A percentile compares a stretch with the other conserved stretches of the same genome.
phyloP scores from a whole-genome alignment of 1,140 invertebrate species.

The Caenorhabditis elegans region DNA sequence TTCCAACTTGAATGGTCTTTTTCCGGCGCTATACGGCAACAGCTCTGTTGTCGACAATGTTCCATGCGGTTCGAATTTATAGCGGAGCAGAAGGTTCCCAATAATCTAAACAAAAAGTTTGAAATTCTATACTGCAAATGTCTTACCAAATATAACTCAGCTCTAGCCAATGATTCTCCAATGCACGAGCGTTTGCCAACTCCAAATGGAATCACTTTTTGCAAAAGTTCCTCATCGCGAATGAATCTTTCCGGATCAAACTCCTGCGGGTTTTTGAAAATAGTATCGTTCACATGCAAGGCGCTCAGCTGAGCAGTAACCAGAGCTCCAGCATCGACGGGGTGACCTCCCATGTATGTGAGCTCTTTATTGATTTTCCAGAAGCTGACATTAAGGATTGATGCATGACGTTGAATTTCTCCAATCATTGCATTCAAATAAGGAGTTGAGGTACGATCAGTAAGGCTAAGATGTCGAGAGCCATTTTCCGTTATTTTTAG shows the following conservation, averaged over 20 bases:
- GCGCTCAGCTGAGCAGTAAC: too few relatives aligned
- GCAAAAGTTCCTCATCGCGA: neutral
- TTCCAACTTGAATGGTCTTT: neutral
- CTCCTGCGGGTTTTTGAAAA: neutral
- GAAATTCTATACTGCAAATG: too few relatives aligned
- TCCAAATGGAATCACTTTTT: constrained; percentile 45
- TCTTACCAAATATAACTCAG: neutral
- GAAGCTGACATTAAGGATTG: constrained; percentile 42
- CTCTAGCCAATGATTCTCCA: constrained; percentile 31
- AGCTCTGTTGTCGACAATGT: neutral
- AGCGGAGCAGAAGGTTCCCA: neutral
- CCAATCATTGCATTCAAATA: constrained; percentile 28
- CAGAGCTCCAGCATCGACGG: too few relatives aligned
- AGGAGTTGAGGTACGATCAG: neutral
- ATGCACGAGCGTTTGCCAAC: constrained; percentile 41
- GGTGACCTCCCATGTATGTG: neutral
- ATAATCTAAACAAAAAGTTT: too few relatives aligned
- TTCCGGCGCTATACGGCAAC: neutral
- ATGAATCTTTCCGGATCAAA: neutral
- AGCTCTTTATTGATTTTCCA: neutral
- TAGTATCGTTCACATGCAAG: too few relatives aligned
- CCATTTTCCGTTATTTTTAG: neutral
- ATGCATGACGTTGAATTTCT: constrained; percentile 39
- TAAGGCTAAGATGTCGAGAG: neutral
- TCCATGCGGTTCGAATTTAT: neutral